Base-by-base conservation (phyloP, 2,113 vertebrate species). In the Murina feae region DNA sequence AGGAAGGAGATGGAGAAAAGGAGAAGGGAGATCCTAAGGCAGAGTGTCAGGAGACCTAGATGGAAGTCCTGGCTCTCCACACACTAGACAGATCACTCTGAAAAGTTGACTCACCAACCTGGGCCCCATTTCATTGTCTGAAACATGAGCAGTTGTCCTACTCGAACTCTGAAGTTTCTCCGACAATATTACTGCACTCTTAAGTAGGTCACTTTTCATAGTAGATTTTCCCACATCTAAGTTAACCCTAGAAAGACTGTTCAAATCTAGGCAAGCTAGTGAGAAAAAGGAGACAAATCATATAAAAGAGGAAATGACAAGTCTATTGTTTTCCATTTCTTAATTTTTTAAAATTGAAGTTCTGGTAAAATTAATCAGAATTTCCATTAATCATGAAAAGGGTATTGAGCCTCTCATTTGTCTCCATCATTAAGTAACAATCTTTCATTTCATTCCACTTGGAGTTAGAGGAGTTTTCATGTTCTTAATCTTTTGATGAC, bases 141-240 rank as follows among this genome's bases (percentile, higher is more conserved):
- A 87, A 72, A 85, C 20, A 37, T 0, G 0, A 35, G 65, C 53
- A 37, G 30, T 30, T 76, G 35, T 37, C 3, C 21, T 25, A 66
- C 14, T 20, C 1, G 0, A 66, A 39, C 60, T 86, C 39, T 42
- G 7, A 76, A 60, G 12, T 23, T 25, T 81, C 95, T 86, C 9
- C 51, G 60, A 86, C 79, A 97, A 86, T 82, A 51, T 55, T 53
- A 47, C 18, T 55, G 35, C 88, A 25, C 68, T 55, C 30, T 71
- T 71, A 94, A 93, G 60, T 85, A 87, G 94, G 89, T 88, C 86
- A 86, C 23, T 85, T 76, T 79, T 79, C 23, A 44, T 28, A 32
- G 69, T n/a, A 79, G 66, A 53, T 84, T 87, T 91, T 92, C 91
- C 58, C 60, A 69, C 44, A 58, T 65, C 49, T 72, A 63, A 71